phyloP scores from a whole-genome alignment of 2,113 vertebrate genomes.

The Xiphias gladius region DNA sequence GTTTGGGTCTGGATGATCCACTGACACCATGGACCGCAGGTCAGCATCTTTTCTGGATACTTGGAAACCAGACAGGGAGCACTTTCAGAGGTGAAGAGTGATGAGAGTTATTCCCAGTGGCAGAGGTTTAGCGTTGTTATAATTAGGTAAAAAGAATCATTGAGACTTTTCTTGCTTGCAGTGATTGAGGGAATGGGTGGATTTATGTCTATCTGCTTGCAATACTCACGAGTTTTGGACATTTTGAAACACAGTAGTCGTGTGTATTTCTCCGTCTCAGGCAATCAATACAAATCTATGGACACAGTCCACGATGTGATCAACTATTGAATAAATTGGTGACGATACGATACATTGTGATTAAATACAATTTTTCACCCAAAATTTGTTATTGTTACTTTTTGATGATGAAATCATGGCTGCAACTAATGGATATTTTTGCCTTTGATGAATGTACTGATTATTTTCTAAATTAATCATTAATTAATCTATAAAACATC shows the following conservation, averaged over 20 bases:
- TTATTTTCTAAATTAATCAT: background rate
- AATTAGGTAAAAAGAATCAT: background rate
- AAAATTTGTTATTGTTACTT: background rate
- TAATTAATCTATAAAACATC: background rate
- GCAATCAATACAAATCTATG: too few relatives aligned
- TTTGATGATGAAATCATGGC: background rate
- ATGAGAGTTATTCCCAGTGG: slow-evolving; percentile 13
- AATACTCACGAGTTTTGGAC: background rate
- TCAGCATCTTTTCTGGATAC: slow-evolving; percentile 70
- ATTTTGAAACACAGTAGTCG: background rate
- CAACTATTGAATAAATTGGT: too few relatives aligned
- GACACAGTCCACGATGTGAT: background rate
- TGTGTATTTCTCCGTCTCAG: too few relatives aligned
- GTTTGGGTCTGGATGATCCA: slow-evolving; percentile 41
- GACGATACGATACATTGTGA: background rate
- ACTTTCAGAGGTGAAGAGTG: slow-evolving; percentile 45
- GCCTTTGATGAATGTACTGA: background rate
- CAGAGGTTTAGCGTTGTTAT: slow-evolving; percentile 13
- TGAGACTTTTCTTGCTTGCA: slow-evolving; percentile 7
- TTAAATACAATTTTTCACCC: background rate
- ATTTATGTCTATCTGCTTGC: background rate
- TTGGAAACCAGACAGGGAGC: slow-evolving; percentile 61
- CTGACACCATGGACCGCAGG: slow-evolving; percentile 55
- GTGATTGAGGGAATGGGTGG: background rate
- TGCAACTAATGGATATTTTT: background rate